A percentile compares a stretch with the other conserved stretches of the same genome.
phyloP scores from a whole-genome alignment of 1,140 invertebrate genomes.

The Drosophila willistoni region DNA sequence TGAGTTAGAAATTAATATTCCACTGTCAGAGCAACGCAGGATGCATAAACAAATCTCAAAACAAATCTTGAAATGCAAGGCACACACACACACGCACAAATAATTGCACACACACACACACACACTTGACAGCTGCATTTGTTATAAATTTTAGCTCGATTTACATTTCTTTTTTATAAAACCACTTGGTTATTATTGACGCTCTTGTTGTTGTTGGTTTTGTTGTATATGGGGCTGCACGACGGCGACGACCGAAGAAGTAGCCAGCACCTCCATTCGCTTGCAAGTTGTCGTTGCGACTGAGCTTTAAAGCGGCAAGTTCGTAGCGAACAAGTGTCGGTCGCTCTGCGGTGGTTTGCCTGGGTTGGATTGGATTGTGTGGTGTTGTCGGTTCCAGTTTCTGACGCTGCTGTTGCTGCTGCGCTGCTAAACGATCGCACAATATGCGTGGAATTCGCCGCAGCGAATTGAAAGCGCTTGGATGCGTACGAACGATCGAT shows the following conservation, averaged over 20 bases:
- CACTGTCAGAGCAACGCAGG: conserved; percentile 34
- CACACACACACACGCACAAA: conserved; percentile 29
- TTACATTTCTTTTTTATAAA: conserved; percentile 67
- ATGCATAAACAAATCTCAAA: conserved; percentile 51
- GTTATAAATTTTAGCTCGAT: conserved; percentile 40
- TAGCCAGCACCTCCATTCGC: conserved; percentile 79
- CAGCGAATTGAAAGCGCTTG: not conserved
- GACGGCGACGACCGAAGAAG: conserved; percentile 57
- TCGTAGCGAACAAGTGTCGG: conserved; percentile 77
- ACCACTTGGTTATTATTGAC: conserved; percentile 37
- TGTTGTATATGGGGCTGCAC: conserved; percentile 52
- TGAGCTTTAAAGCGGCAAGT: conserved; percentile 61
- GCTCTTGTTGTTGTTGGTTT: conserved; percentile 33
- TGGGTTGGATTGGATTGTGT: conserved; percentile 22
- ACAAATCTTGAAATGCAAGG: conserved; percentile 27
- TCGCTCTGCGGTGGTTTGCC: conserved; percentile 27
- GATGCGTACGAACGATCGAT: not conserved
- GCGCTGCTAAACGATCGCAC: conserved; percentile 27
- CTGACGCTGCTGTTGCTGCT: not conserved
- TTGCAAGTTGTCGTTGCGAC: conserved; percentile 75
- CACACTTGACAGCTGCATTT: conserved; percentile 69
- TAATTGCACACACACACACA: not conserved
- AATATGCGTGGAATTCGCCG: conserved; percentile 40
- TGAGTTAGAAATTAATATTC: conserved; percentile 44
- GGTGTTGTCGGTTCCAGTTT: conserved; percentile 44